phyloP scores from a whole-genome alignment of 2,113 vertebrate genomes.

The Sinocyclocheilus rhinocerous region DNA sequence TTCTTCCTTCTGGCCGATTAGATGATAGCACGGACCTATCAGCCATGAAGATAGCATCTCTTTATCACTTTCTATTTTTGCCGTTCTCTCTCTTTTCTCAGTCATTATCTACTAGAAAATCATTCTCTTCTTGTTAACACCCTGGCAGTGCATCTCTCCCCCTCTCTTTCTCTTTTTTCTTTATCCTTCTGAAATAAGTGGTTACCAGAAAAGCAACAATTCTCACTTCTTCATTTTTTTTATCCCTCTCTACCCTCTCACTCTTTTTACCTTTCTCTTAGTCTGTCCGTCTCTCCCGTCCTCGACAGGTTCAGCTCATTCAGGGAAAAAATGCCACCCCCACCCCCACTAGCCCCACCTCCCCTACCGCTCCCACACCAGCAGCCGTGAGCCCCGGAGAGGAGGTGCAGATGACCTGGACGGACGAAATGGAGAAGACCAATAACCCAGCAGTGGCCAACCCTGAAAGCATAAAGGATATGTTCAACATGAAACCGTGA shows the following conservation, averaged over 20 bases:
- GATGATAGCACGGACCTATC: constrained; percentile 2
- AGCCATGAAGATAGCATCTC: not conserved
- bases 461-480: constrained; percentile 85
- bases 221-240: not conserved
- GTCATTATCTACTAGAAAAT: not conserved
- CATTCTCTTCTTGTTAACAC: not conserved
- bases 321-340: constrained; percentile 84
- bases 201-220: not conserved
- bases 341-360: constrained; percentile 82
- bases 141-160: constrained; percentile 40
- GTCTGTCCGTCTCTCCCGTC: constrained; percentile 70
- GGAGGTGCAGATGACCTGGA: constrained; percentile 89
- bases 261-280: constrained; percentile 64
- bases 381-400: constrained; percentile 75
- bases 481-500: constrained; percentile 98
- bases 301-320: constrained; percentile 87
- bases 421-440: constrained; percentile 76
- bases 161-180: constrained; percentile 36
- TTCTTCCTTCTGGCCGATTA: not conserved
- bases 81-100: not conserved
- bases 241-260: not conserved
- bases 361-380: constrained; percentile 79
- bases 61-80: not conserved
- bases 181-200: not conserved
- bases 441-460: constrained; percentile 80